Percentiles rank a stretch among this genome's conserved stretches.
Evolutionary conservation across 1,140 invertebrate genomes (phyloP).

Genomic region (Ceratosolen fusciceps): DNA sequence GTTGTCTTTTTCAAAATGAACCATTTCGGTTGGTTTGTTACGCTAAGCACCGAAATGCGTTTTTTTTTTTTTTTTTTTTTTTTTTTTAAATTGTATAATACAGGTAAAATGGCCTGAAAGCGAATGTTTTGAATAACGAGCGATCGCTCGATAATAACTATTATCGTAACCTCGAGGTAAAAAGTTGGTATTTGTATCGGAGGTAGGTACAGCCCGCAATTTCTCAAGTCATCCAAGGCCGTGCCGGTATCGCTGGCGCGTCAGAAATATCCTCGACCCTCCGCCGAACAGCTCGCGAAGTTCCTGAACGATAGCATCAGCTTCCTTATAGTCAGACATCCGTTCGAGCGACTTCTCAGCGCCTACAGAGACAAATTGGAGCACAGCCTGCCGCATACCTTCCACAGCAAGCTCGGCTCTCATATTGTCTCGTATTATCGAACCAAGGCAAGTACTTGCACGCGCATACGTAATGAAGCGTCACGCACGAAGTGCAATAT

Average conservation of each 20-base stretch:
- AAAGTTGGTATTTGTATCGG: neutral
- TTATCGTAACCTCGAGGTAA: neutral
- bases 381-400: slow-evolving; percentile 83
- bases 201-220: slow-evolving; percentile 78
- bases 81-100: too few species aligned
- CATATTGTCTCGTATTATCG: slow-evolving; percentile 83
- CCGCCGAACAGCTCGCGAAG: slow-evolving; percentile 76
- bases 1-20: too few species aligned
- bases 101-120: too few species aligned
- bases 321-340: slow-evolving; percentile 91
- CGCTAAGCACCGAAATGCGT: too few species aligned
- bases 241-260: slow-evolving; percentile 83
- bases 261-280: slow-evolving; percentile 82
- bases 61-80: too few species aligned
- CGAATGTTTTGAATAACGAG: too few species aligned
- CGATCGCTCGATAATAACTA: too few species aligned
- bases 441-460: slow-evolving; percentile 65
- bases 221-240: slow-evolving; percentile 81
- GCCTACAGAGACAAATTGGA: slow-evolving; percentile 92
- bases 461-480: neutral
- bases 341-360: slow-evolving; percentile 89
- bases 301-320: slow-evolving; percentile 80
- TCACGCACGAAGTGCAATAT: neutral
- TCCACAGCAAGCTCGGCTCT: slow-evolving; percentile 83
- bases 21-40: too few species aligned